Evolutionary conservation across 2,797 vertebrate species (phyloP), one percentile per base, ranked within the genome.

Genomic region (Ataeniobius toweri): DNA sequence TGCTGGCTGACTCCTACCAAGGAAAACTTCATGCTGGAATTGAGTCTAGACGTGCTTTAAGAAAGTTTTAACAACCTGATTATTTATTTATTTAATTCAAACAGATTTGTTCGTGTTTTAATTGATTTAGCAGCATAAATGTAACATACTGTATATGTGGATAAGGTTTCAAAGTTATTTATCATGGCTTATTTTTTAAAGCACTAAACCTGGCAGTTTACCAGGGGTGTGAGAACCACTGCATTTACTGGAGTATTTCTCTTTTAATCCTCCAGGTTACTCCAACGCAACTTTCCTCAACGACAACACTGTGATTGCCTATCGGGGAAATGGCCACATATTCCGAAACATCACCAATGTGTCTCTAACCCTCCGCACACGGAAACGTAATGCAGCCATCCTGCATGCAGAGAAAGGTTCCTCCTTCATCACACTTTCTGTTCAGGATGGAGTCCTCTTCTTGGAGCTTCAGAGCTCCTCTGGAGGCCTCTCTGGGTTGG

Each of bases 261-360:
- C 39, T 75, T 31, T 48, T 76, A 0, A 59, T 79, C 44, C 61
- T 26, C 50, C 87, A 99, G 97, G 97, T 90, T 92, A 96, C 80
- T 89, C 96, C 84, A 97, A 95, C 9, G 96, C 94, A 8, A 94
- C 97, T 24, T 97, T 99, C 87, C 93, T 93, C 13, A 95, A 95
- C 9, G 88, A 94, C 82, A 94, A 93, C 88, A 93, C 92, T 0
- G 91, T 93, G 0, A 68, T 97, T 87, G 77, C 93, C 71, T 98
- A 96, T 90, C 93, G 87, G 61, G 96, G 97, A 83, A 99, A 97
- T 0, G 96, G 96, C 0, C 94, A 92, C 75, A 96, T 98, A 85
- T 85, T 81, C 75, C 95, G 96, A 82, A 96, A 96, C 72, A 95
- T 99, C 73, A 97, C 95, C 28, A 96, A 90, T 78, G 80, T 98